Base-by-base conservation (phyloP, 2,113 vertebrate genomes). In the Mobula hypostoma region DNA sequence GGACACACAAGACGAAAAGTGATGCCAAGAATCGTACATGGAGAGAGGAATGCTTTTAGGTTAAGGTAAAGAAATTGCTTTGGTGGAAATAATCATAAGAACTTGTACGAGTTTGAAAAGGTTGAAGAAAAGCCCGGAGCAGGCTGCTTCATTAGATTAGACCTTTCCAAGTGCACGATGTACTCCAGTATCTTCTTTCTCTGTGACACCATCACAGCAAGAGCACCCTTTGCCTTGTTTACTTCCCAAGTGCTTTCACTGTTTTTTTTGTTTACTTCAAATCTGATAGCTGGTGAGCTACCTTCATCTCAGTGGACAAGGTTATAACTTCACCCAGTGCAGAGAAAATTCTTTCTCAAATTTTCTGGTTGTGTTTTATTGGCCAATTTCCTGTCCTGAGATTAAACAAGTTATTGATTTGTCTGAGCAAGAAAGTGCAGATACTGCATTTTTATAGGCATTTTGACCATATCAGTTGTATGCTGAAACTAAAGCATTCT, bases 381-480 rank as follows among this genome's bases (percentile, higher is more conserved):
- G 85, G 29, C 83, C 56, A 88, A 63, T 88, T 88, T 88, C 83
- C 58, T 88, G 58, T 63, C 2, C 29, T 32, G 61, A 66, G 85
- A 90, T 90, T 90, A 66, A 90, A 90, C 29, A n/a, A 17, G 61
- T 90, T 90, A 90, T 90, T 68, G 85, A 90, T 90, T 12, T 90
- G 63, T 66, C 12, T n/a, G 29, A 90, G 85, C 63, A 36, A 90
- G 61, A 7, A 29, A 90, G 85, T n/a, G 6, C 58, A 66, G 61
- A 66, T 90, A 27, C 61, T 17, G 66, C 85, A 66, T 90, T 68
- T 88, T 32, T 68, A 19, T n/a, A 32, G 32, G 61, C 8, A 68
- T 19, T 5, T 90, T 90, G 85, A 32, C 61, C 14, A 1, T 32
- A 90, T 66, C 1, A n/a, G 12, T 79, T 14, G 15, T 15, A 66